These are phyloP conservation scores for chimpanzee (Pan troglodytes) DNA, from an alignment of 2,113 vertebrate genomes.

Conservation along the genomic window DNA sequence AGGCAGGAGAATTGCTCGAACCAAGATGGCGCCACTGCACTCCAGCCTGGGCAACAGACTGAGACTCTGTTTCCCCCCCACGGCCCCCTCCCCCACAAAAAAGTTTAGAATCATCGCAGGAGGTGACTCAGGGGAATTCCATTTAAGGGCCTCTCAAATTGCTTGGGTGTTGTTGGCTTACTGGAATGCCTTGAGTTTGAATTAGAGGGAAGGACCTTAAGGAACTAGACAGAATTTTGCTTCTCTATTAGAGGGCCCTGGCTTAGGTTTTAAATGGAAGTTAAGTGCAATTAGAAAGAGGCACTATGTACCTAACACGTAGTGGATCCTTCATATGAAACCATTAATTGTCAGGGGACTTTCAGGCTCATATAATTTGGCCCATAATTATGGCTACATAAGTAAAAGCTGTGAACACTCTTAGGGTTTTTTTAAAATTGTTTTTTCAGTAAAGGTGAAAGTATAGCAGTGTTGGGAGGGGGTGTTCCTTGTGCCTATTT, in stretches of 20 bases:
- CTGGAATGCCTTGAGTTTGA: slow-evolving; percentile 46
- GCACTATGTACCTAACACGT: not conserved
- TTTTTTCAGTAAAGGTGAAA: slow-evolving; percentile 34
- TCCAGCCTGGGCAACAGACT: no score
- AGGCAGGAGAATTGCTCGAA: no score
- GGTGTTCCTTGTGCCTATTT: not conserved
- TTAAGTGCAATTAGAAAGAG: not conserved
- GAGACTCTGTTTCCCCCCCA: no score
- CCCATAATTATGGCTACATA: not conserved
- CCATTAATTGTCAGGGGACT: not conserved
- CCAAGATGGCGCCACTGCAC: no score
- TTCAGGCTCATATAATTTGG: not conserved
- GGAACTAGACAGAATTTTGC: slow-evolving; percentile 50
- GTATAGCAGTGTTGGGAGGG: not conserved
- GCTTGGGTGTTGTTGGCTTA: not conserved
- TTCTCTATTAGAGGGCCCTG: not conserved
- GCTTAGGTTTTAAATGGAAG: slow-evolving; percentile 16
- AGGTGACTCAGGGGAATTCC: slow-evolving; percentile 42
- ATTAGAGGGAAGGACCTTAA: slow-evolving; percentile 38
- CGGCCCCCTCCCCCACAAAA: no score
- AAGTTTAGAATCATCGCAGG: slow-evolving; percentile 26
- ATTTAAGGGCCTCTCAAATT: not conserved
- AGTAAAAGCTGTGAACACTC: not conserved
- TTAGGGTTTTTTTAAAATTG: not conserved
- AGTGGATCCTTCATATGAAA: not conserved